Conservation (phyloP, 2,888 invertebrate species). For the Synergus japonicus region DNA sequence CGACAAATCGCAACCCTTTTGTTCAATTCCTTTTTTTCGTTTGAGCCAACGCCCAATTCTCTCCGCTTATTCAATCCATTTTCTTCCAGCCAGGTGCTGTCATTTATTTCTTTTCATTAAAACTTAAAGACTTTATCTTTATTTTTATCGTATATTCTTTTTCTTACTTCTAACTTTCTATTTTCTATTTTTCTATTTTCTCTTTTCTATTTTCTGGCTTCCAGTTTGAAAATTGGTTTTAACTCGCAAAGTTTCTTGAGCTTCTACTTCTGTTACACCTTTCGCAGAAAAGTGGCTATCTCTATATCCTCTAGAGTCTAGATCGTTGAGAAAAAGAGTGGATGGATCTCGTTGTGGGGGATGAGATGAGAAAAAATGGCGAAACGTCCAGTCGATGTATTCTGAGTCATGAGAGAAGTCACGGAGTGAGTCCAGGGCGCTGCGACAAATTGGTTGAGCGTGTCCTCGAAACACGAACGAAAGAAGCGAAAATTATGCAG, state of each 20-base stretch:
- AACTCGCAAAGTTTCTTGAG: conserved; percentile 10
- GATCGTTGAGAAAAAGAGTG: conserved; percentile 12
- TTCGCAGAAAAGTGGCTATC: conserved; percentile 1
- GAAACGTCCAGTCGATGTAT: conserved; percentile 55
- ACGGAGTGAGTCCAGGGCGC: conserved; percentile 63
- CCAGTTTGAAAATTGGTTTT: conserved; percentile 18
- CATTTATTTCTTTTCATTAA: conserved; percentile 22
- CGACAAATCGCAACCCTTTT: conserved; percentile 40
- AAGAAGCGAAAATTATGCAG: conserved; percentile 57
- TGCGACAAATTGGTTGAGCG: conserved; percentile 70
- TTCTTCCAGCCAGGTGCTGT: conserved; percentile 2
- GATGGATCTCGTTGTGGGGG: not conserved
- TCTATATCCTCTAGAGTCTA: conserved; percentile 12
- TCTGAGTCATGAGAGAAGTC: conserved; percentile 55
- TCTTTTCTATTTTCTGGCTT: not conserved
- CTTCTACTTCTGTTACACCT: conserved; percentile 2
- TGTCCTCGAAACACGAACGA: conserved; percentile 67
- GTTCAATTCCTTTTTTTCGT: conserved; percentile 7
- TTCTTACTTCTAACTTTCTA: not conserved
- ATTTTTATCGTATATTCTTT: not conserved
- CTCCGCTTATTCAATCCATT: conserved; percentile 35
- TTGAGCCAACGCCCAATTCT: conserved; percentile 12
- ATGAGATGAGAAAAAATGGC: conserved; percentile 23
- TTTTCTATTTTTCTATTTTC: too few species aligned
- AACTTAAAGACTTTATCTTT: not conserved